These are phyloP conservation scores for Mirounga angustirostris DNA, from an alignment of 2,113 vertebrate species.

Conservation along the genomic window DNA sequence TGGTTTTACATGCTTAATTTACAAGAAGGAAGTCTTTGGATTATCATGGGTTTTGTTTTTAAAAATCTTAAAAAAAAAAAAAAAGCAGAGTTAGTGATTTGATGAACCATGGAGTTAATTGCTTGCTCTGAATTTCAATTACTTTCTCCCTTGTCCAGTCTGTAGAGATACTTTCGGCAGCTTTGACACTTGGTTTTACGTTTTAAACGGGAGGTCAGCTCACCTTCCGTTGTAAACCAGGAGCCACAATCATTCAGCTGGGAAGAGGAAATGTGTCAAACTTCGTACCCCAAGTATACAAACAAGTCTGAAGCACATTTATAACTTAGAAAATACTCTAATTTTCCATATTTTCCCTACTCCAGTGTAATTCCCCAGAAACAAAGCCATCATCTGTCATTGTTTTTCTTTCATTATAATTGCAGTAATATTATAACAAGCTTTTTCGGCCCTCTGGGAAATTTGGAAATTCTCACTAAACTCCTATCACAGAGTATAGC, in stretches of 20 bases:
- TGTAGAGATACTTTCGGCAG: conserved; percentile 43
- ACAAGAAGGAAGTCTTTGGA: conserved; percentile 50
- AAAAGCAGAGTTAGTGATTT: conserved; percentile 47
- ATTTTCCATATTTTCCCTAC: neutral
- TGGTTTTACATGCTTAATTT: conserved; percentile 58
- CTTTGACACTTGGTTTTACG: conserved; percentile 38
- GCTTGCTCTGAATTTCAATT: conserved; percentile 57
- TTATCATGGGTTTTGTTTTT: conserved; percentile 59
- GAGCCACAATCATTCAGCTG: neutral
- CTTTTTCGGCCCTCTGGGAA: neutral
- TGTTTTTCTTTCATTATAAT: conserved; percentile 57
- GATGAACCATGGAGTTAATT: conserved; percentile 69
- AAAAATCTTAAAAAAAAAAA: conserved; percentile 35
- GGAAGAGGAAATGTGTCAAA: neutral
- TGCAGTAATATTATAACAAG: neutral
- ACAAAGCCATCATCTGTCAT: neutral
- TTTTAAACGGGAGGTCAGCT: conserved; percentile 53
- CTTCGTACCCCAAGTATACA: neutral
- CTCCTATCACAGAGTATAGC: neutral
- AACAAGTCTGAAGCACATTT: neutral
- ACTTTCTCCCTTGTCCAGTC: conserved; percentile 28
- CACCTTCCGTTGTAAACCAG: conserved; percentile 43
- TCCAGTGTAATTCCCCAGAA: conserved; percentile 24
- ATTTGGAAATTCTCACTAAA: neutral
- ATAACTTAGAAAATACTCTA: conserved; percentile 20